A percentile compares a stretch with the other conserved stretches of the same genome.
Evolutionary conservation across 1,140 invertebrate genomes (phyloP).

Genomic region (Coelopa frigida): DNA sequence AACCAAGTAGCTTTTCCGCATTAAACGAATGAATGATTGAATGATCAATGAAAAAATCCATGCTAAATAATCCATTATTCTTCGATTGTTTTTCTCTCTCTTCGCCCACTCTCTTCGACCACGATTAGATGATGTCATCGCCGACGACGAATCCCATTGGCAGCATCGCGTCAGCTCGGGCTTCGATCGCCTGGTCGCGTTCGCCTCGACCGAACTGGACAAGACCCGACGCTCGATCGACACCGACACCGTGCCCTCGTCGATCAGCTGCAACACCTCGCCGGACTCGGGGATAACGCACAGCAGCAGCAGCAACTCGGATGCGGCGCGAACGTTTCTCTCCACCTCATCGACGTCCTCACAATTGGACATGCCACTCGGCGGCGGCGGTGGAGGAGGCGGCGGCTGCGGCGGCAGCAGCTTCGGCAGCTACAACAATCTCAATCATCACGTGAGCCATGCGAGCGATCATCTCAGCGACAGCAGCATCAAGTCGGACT

Average conservation of each 20-base stretch:
- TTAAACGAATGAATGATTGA: no score
- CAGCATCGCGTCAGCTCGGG: conserved; percentile 74
- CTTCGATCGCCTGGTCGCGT: conserved; percentile 76
- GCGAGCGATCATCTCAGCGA: conserved; percentile 32
- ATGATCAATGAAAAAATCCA: background rate
- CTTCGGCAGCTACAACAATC: conserved; percentile 13
- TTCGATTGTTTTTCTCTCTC: conserved; percentile 1
- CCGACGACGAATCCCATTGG: conserved; percentile 61
- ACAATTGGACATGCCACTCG: conserved; percentile 35
- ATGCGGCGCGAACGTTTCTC: conserved; percentile 49
- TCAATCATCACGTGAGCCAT: background rate
- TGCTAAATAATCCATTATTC: background rate
- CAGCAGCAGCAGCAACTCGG: conserved; percentile 48
- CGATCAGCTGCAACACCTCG: conserved; percentile 59
- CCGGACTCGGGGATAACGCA: conserved; percentile 66
- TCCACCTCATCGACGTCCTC: conserved; percentile 46
- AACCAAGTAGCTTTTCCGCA: no score
- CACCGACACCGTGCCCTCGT: conserved; percentile 47
- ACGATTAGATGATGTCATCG: conserved; percentile 44
- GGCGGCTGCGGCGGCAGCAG: conserved; percentile 12
- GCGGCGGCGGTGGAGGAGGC: conserved; percentile 26
- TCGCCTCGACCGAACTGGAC: conserved; percentile 75
- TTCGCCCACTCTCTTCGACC: background rate
- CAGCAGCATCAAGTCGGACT: conserved; percentile 33
- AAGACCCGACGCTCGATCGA: conserved; percentile 67